These are phyloP conservation scores for Cancer borealis DNA, from an alignment of 2,888 invertebrate genomes.

Conservation along the genomic window DNA sequence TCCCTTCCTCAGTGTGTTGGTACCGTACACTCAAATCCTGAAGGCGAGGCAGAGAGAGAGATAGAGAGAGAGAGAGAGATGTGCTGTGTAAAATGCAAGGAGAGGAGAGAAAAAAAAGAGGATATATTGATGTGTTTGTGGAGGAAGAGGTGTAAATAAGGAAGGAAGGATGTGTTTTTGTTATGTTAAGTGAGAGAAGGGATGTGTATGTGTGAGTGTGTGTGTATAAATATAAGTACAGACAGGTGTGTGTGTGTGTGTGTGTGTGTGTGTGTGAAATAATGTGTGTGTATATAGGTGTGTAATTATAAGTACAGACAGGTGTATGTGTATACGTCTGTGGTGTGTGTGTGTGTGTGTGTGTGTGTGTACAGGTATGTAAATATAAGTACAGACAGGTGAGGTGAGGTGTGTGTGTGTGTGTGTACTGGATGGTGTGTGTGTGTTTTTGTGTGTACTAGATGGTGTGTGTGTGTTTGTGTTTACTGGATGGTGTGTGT, in stretches of 20 bases:
- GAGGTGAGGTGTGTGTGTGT: too few species aligned
- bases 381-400: not conserved
- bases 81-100: too few species aligned
- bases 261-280: not conserved
- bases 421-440: too few species aligned
- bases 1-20: constrained; percentile 48
- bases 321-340: too few species aligned
- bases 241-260: not conserved
- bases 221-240: not conserved
- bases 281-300: not conserved
- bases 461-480: too few species aligned
- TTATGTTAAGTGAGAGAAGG: not conserved
- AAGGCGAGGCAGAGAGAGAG: not conserved
- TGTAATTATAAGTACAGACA: not conserved
- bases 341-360: too few species aligned
- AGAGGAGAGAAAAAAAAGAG: too few species aligned
- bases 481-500: too few species aligned
- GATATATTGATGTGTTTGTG: not conserved
- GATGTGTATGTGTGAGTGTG: not conserved
- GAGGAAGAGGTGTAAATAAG: not conserved
- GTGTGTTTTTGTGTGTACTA: too few species aligned
- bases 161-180: not conserved
- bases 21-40: constrained; percentile 58
- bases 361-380: too few species aligned
- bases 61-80: too few species aligned